These are phyloP conservation scores for Prionailurus viverrinus DNA, from an alignment of 2,113 vertebrate genomes.

Conservation along the genomic window DNA sequence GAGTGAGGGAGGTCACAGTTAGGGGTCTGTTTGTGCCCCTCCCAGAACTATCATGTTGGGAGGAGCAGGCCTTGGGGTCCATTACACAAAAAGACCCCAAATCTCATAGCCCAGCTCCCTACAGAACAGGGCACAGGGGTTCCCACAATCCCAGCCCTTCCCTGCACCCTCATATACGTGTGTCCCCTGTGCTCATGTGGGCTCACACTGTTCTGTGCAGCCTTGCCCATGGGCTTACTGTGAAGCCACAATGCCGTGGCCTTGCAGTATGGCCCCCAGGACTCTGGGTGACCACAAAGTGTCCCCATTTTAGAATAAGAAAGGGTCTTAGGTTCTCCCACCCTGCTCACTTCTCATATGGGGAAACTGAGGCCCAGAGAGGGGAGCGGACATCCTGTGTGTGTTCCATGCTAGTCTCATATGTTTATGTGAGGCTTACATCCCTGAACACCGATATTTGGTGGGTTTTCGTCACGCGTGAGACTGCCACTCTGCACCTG, in stretches of 20 bases:
- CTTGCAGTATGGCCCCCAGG: not conserved
- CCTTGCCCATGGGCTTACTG: not conserved
- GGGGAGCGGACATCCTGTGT: not conserved
- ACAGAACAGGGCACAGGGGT: not conserved
- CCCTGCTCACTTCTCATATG: not conserved
- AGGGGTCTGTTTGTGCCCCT: not conserved
- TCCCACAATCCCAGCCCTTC: not conserved
- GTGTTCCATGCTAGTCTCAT: not conserved
- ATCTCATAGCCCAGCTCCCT: not conserved
- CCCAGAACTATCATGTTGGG: not conserved
- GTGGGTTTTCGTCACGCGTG: not conserved
- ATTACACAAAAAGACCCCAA: no score
- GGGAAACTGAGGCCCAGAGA: not conserved
- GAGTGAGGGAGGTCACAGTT: not conserved
- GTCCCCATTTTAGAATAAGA: not conserved
- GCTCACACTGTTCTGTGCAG: not conserved
- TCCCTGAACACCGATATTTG: not conserved
- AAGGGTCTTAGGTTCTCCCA: not conserved
- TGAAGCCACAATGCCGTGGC: not conserved
- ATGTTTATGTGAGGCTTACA: not conserved
- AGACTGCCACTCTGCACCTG: no score
- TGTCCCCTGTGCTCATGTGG: not conserved
- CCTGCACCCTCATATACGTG: rapidly evolving
- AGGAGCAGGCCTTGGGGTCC: not conserved
- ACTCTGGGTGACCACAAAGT: not conserved